These are phyloP conservation scores for Pterocles gutturalis DNA, from an alignment of 2,113 vertebrate genomes.

Conservation along the genomic window DNA sequence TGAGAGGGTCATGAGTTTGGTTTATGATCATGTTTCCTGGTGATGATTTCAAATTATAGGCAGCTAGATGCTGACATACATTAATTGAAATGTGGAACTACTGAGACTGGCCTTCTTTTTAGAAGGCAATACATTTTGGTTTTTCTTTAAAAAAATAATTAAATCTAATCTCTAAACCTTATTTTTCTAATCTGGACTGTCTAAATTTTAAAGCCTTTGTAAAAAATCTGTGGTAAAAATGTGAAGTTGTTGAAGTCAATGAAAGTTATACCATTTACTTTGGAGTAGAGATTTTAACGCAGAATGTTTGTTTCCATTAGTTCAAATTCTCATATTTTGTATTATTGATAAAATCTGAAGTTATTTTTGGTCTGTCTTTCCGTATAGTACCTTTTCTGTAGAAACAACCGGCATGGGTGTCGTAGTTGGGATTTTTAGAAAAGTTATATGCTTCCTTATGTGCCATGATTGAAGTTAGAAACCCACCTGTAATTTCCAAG, in stretches of 20 bases:
- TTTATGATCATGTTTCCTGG: background rate
- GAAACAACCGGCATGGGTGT: background rate
- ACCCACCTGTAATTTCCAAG: background rate
- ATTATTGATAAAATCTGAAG: background rate
- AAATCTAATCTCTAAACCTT: background rate
- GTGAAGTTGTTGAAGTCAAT: background rate
- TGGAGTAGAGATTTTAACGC: background rate
- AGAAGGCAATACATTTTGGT: background rate
- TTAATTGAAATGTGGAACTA: background rate
- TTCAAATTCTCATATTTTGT: background rate
- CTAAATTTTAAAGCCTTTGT: background rate
- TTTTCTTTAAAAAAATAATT: background rate
- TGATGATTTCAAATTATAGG: background rate
- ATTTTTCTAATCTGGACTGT: background rate
- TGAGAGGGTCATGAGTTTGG: background rate
- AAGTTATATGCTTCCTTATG: background rate
- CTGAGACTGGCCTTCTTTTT: background rate
- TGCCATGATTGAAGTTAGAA: background rate
- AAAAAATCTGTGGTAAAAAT: background rate
- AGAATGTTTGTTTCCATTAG: background rate
- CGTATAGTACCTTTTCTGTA: background rate
- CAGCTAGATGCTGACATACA: background rate
- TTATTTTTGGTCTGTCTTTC: background rate
- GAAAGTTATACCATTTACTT: background rate
- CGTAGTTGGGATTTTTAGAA: background rate